phyloP scores from a whole-genome alignment of 1,140 invertebrate species.

The Drosophila sulfurigaster region DNA sequence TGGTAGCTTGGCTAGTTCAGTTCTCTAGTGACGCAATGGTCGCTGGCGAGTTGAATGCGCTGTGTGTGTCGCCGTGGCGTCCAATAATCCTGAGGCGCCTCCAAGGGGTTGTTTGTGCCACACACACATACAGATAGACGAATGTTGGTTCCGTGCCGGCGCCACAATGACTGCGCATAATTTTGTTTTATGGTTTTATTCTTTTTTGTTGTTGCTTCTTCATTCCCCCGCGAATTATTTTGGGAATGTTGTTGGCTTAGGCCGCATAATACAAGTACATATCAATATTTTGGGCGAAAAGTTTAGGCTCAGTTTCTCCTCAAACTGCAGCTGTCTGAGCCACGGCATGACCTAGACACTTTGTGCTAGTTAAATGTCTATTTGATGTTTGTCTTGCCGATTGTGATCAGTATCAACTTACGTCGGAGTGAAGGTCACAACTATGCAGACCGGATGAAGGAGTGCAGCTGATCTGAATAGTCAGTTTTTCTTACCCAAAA shows the following conservation, averaged over 20 bases:
- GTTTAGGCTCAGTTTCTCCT: neutral
- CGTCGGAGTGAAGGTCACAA: constrained; percentile 8
- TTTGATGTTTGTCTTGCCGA: constrained; percentile 28
- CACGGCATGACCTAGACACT: constrained; percentile 70
- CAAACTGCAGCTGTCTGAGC: constrained; percentile 45
- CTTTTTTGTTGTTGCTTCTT: constrained; percentile 40
- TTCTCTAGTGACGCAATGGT: constrained; percentile 67
- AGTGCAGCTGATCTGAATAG: constrained; percentile 17
- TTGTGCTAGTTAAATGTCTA: constrained; percentile 42
- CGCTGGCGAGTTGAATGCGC: constrained; percentile 66
- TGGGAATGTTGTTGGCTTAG: constrained; percentile 16
- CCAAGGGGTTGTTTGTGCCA: constrained; percentile 73
- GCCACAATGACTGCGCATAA: constrained; percentile 78
- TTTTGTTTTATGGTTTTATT: constrained; percentile 63
- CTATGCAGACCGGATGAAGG: neutral
- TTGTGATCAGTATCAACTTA: constrained; percentile 4
- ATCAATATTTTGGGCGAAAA: constrained; percentile 39
- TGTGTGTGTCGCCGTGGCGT: constrained; percentile 39
- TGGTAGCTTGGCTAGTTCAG: neutral
- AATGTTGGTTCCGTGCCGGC: constrained; percentile 53
- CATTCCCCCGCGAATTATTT: constrained; percentile 41
- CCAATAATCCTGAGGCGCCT: constrained; percentile 54
- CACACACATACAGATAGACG: neutral
- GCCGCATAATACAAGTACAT: constrained; percentile 47
- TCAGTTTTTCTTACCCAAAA: neutral